Evolutionary conservation across 2,113 vertebrate genomes (phyloP), one percentile per base, ranked within the genome.

Genomic region (Panthera uncia): DNA sequence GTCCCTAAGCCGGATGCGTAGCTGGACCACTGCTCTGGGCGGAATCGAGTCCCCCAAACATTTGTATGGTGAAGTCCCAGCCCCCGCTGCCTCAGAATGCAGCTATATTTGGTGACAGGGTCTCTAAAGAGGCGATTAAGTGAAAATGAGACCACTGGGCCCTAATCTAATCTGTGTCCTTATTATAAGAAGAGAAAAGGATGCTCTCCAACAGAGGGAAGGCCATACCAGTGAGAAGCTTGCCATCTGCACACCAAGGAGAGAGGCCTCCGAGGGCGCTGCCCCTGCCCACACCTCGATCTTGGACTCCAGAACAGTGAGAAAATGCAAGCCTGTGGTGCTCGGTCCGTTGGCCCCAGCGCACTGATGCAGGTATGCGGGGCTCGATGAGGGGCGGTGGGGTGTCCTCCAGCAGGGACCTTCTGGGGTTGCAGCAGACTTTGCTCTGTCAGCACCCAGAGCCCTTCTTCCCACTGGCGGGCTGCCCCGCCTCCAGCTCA

Each of bases 321-420:
- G 50, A 33, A 27, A 27, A 27, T 10, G 11, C 31, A 31, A 0
- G 16, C 7, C 31, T n/a, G 21, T 3, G 57, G 31, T 2, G 15
- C 29, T 65, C 31, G 15, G 7, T n/a, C 25, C 6, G 9, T n/a
- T 14, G 12, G 27, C 36, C 84, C 0, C 13, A 45, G 38, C 2
- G 3, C 55, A 91, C 7, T 1, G 5, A 2, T 0, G 3, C 23
- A 12, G 31, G 48, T 7, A 36, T 27, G 19, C 8, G 0, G 3
- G n/a, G 45, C 16, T 29, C 1, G 0, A 10, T 8, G 45, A 6
- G 12, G 52, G 25, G 4, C 14, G 0, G 0, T 0, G 12, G 61
- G 36, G 1, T 3, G 19, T n/a, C 29, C 41, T 16, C 21, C 11
- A 7, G n/a, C 13, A 5, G 0, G 0, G 48, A 0, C 31, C 1